Evolutionary conservation across 2,888 invertebrate genomes (phyloP).

Genomic region (Dorcus parallelipipedus): DNA sequence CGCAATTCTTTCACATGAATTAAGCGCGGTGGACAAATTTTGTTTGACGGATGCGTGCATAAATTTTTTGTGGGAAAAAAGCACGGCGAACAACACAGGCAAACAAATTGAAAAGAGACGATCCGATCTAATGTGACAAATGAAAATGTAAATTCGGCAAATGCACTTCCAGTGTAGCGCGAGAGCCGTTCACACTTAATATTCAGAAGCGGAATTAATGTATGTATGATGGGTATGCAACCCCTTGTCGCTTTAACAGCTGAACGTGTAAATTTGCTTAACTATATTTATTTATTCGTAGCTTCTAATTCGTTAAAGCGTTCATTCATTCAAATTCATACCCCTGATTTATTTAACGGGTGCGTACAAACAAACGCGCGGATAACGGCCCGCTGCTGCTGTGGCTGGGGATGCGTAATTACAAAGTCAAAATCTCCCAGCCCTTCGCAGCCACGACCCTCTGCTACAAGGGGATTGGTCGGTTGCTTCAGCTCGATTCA

Average conservation of each 20-base stretch:
- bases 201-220: background rate
- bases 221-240: constrained; percentile 1
- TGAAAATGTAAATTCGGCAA: no score
- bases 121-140: no score
- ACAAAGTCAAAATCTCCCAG: constrained; percentile 46
- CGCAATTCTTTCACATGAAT: no score
- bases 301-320: constrained; percentile 47
- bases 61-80: no score
- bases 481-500: no score
- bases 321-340: constrained; percentile 48
- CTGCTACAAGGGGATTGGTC: background rate
- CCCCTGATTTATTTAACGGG: constrained; percentile 45
- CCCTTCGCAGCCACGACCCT: constrained; percentile 15
- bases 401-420: constrained; percentile 44
- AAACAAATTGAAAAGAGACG: no score
- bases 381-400: constrained; percentile 35
- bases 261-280: constrained; percentile 49
- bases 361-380: constrained; percentile 40
- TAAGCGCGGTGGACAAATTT: no score
- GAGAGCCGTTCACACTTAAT: background rate
- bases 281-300: constrained; percentile 48
- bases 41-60: no score
- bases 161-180: no score
- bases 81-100: no score
- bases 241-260: constrained; percentile 33